These are phyloP conservation scores for Ranitomeya imitator DNA, from an alignment of 2,113 vertebrate species.

Conservation along the genomic window DNA sequence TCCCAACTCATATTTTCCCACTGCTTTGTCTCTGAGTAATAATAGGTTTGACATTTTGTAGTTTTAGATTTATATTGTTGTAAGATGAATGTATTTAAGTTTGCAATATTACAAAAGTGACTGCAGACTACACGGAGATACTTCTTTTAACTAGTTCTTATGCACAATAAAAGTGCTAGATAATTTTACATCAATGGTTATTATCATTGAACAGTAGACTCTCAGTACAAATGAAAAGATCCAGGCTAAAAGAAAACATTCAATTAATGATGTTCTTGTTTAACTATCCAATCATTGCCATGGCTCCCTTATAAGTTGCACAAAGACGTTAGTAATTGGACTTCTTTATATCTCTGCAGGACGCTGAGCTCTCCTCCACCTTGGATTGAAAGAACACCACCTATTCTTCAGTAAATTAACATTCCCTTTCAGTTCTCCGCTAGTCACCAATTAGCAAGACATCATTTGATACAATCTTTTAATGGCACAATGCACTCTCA, in stretches of 20 bases:
- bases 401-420: conserved; percentile 16
- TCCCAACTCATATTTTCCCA: too few species aligned
- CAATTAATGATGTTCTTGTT: not conserved
- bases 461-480: conserved; percentile 9
- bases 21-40: too few species aligned
- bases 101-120: not conserved
- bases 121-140: not conserved
- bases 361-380: not conserved
- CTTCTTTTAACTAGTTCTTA: not conserved
- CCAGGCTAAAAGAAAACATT: not conserved
- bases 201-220: not conserved
- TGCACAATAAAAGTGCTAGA: not conserved
- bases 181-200: not conserved
- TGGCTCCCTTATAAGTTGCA: conserved; percentile 4
- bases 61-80: too few species aligned
- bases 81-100: not conserved
- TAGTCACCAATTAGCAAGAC: conserved; percentile 8
- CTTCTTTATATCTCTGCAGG: not conserved
- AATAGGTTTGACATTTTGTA: too few species aligned
- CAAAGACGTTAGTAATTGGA: conserved; percentile 30
- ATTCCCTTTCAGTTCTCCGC: not conserved
- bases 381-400: not conserved
- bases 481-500: not conserved
- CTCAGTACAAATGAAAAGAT: not conserved
- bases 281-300: not conserved